These are phyloP conservation scores for Drosophila lowei DNA, from an alignment of 1,140 invertebrate genomes.

Conservation along the genomic window DNA sequence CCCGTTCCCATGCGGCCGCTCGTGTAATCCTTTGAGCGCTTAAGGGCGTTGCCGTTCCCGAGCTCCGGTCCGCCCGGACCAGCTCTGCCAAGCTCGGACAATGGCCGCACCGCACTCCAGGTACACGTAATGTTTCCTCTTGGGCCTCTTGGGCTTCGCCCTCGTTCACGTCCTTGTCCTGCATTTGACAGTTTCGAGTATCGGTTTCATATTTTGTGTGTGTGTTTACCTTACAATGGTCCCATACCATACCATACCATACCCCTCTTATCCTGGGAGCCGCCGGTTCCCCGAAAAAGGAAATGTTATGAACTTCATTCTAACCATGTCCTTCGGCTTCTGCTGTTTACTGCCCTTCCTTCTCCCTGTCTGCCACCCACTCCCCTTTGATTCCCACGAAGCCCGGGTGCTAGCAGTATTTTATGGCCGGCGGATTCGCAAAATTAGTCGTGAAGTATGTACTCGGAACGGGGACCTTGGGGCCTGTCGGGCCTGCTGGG, in stretches of 20 bases:
- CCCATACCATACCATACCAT: no score
- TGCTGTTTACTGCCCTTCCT: slow-evolving; percentile 17
- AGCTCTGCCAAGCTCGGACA: background rate
- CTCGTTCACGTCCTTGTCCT: slow-evolving; percentile 20
- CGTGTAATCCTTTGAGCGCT: slow-evolving; percentile 75
- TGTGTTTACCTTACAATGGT: no score
- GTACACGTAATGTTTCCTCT: slow-evolving; percentile 34
- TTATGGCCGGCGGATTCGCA: slow-evolving; percentile 52
- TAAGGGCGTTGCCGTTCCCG: slow-evolving; percentile 52
- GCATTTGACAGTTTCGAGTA: slow-evolving; percentile 74
- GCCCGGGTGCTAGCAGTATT: slow-evolving; percentile 27
- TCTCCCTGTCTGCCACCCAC: background rate
- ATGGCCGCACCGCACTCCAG: slow-evolving; percentile 10
- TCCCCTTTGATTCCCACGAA: slow-evolving; percentile 3
- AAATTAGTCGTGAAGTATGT: slow-evolving; percentile 61
- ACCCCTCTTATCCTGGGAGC: no score
- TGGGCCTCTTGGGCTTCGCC: no score
- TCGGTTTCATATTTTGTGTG: slow-evolving; percentile 68
- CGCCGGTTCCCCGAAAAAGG: slow-evolving; percentile 12
- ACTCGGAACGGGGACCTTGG: background rate
- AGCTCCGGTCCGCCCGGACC: slow-evolving; percentile 6
- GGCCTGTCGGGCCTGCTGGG: slow-evolving; percentile 17
- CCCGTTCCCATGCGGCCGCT: slow-evolving; percentile 14
- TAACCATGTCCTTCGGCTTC: slow-evolving; percentile 1
- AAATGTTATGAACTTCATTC: slow-evolving; percentile 37